Evolutionary conservation across 37 sponge, comb jelly and placozoan genomes (phyloP).

Genomic region (Beroe ovata): DNA sequence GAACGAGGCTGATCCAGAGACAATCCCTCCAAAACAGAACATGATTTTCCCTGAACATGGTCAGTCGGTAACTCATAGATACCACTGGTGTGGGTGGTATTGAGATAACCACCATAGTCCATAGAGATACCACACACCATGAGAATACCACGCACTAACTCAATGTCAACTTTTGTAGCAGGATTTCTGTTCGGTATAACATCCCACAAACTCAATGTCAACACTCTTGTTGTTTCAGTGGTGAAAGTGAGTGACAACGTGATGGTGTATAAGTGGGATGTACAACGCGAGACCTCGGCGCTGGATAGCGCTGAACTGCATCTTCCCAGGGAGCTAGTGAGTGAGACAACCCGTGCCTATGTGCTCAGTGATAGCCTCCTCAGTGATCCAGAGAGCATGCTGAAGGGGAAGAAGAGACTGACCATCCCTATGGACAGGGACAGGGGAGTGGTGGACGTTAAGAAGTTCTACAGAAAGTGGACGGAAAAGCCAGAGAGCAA

Average conservation of each 20-base stretch:
- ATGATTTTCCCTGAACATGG: conserved; percentile 9
- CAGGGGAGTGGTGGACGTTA: background rate
- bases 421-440: background rate
- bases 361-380: background rate
- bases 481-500: background rate
- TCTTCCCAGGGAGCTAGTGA: background rate
- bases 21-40: conserved; percentile 1
- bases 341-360: background rate
- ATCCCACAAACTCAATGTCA: too few species aligned
- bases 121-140: too few species aligned
- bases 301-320: conserved; percentile 6
- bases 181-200: too few species aligned
- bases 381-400: background rate
- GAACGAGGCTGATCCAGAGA: background rate
- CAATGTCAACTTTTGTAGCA: too few species aligned
- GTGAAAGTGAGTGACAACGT: background rate
- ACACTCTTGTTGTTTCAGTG: conserved; percentile 35
- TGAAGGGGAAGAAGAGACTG: too few species aligned
- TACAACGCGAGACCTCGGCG: background rate
- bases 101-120: too few species aligned
- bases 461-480: conserved; percentile 2
- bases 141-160: too few species aligned
- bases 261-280: background rate
- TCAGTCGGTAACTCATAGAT: too few species aligned
- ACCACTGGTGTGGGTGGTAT: too few species aligned